Conservation (phyloP, 2,888 invertebrate species). For the Steinernema scapterisci region DNA sequence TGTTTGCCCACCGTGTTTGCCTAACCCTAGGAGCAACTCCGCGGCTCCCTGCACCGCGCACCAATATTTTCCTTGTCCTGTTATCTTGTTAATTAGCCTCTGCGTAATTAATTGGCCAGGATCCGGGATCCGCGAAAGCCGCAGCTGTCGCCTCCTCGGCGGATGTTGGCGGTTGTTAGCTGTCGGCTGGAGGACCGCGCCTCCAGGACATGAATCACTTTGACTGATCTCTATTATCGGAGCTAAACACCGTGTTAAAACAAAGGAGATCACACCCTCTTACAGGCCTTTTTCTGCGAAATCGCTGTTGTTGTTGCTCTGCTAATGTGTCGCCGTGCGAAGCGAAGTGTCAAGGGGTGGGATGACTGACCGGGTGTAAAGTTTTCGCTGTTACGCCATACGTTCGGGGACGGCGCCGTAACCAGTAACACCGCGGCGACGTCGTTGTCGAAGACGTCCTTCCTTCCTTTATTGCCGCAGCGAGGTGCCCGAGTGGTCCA, state of each 20-base stretch:
- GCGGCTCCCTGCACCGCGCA: neutral
- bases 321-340: too few species aligned
- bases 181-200: neutral
- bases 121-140: neutral
- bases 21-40: neutral
- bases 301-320: neutral
- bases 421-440: slow-evolving; percentile 15
- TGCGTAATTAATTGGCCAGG: slow-evolving; percentile 11
- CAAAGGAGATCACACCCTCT: slow-evolving; percentile 28
- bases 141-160: neutral
- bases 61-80: neutral
- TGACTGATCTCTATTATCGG: slow-evolving; percentile 23
- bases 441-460: neutral
- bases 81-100: slow-evolving; percentile 14
- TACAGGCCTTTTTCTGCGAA: neutral
- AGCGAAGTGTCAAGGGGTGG: too few species aligned
- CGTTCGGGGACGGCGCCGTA: slow-evolving; percentile 18
- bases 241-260: neutral
- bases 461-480: neutral
- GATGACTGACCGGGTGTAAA: slow-evolving; percentile 13
- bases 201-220: slow-evolving; percentile 1
- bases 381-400: slow-evolving; percentile 28
- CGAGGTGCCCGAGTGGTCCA: neutral
- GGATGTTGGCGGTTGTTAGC: neutral
- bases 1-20: slow-evolving; percentile 26